A percentile compares a stretch with the other conserved stretches of the same genome.
phyloP scores from a whole-genome alignment of 1,140 invertebrate genomes.

The Vollenhovia emeryi region DNA sequence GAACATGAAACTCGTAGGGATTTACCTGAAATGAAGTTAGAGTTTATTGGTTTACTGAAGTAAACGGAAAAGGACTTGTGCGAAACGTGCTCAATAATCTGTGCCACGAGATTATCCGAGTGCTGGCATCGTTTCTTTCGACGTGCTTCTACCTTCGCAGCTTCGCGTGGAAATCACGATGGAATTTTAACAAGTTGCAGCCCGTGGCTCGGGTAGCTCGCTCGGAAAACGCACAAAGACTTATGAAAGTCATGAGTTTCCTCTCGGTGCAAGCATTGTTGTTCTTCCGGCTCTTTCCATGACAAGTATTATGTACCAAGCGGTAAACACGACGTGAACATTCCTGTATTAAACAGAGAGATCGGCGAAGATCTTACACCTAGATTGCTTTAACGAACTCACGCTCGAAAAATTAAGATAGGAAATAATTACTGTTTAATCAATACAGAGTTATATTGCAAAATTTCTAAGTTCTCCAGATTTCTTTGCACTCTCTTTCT shows the following conservation, averaged over 20 bases:
- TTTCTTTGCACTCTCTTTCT: slow-evolving; percentile 15
- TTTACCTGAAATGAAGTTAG: slow-evolving; percentile 74
- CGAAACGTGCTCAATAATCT: slow-evolving; percentile 75
- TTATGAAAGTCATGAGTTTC: slow-evolving; percentile 67
- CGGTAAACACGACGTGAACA: slow-evolving; percentile 41
- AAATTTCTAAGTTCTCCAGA: neutral
- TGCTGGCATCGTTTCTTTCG: slow-evolving; percentile 68
- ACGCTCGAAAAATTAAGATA: slow-evolving; percentile 11
- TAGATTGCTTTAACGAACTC: neutral
- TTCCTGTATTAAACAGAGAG: slow-evolving; percentile 21
- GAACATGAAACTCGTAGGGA: slow-evolving; percentile 63
- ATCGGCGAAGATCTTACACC: slow-evolving; percentile 2
- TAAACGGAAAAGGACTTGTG: slow-evolving; percentile 72
- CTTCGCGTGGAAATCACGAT: slow-evolving; percentile 64
- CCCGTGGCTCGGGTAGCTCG: slow-evolving; percentile 23
- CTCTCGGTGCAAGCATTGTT: slow-evolving; percentile 34
- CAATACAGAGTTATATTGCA: neutral
- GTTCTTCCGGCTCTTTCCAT: slow-evolving; percentile 36
- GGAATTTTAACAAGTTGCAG: slow-evolving; percentile 72
- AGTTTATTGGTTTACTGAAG: slow-evolving; percentile 74
- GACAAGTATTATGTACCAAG: slow-evolving; percentile 39
- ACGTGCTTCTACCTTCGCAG: slow-evolving; percentile 41
- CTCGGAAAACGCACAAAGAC: slow-evolving; percentile 53
- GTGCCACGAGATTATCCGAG: slow-evolving; percentile 71
- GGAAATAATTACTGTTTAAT: slow-evolving; percentile 26